Evolutionary conservation across 2,113 vertebrate genomes (phyloP), one percentile per base, ranked within the genome.

Genomic region (Zosterops lateralis): DNA sequence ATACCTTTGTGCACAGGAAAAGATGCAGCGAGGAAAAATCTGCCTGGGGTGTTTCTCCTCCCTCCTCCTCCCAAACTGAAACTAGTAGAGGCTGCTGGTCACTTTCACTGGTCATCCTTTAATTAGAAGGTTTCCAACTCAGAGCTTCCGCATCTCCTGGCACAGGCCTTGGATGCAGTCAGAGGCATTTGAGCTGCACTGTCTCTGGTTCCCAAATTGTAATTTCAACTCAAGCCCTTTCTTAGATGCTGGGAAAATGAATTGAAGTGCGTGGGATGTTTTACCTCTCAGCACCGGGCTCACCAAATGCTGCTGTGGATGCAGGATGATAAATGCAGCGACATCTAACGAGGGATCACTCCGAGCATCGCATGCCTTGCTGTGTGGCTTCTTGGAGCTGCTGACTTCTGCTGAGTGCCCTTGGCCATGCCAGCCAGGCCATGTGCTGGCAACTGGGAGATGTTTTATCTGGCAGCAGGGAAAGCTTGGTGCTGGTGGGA

Each of bases 381-480:
- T 22, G 54, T 2, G 12, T 48, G 34, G 90, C 73, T 82, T 48
- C 88, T 80, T 70, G 66, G 90, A 87, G 66, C 84, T 14, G 2
- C 92, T 94, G 93, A 83, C 85, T 90, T 93, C 87, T 96, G 82
- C 87, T 1, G 22, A 62, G 51, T 29, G 92, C 88, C 95, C 92
- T 74, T 51, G 85, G 79, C 85, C 6, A 9, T 89, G 92, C 93
- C 73, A 82, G 73, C 42, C 17, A 28, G 24, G 91, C 56, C 56
- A 11, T 7, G 9, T 19, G 70, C 84, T 89, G 94, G 93, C 92
- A 95, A 84, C 87, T 83, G 54, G 25, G 74, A 77, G 75, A 56
- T 95, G 92, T 96, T 96, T 94, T 95, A 79, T 92, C 90, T 94
- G 93, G 93, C 72, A 78, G 60, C 54, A 74, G 86, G 34, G 68